phyloP scores from a whole-genome alignment of 2,888 invertebrate species.

The Colletes collaris region DNA sequence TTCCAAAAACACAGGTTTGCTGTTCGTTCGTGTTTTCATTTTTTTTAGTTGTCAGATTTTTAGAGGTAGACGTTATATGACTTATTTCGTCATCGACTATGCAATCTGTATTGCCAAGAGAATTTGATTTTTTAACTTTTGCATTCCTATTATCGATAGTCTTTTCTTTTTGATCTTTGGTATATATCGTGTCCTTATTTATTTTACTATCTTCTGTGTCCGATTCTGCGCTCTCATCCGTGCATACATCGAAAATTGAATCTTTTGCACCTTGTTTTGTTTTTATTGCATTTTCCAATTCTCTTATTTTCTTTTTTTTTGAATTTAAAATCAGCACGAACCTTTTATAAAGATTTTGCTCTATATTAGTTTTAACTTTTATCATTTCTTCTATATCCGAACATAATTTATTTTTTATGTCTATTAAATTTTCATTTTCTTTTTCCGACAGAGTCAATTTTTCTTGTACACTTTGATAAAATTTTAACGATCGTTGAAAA shows the following conservation, averaged over 20 bases:
- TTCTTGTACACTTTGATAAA: slow-evolving; percentile 46
- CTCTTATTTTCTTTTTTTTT: slow-evolving; percentile 72
- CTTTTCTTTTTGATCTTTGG: slow-evolving; percentile 13
- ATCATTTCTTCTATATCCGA: slow-evolving; percentile 58
- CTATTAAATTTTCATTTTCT: slow-evolving; percentile 56
- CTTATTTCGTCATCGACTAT: background rate
- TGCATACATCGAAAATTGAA: slow-evolving; percentile 25
- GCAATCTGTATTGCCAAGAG: background rate
- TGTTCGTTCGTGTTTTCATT: background rate
- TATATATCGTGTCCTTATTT: background rate
- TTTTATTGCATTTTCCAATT: slow-evolving; percentile 61
- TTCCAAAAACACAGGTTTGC: background rate
- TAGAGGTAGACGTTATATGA: slow-evolving; percentile 1
- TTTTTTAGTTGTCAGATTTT: background rate
- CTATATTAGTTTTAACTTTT: slow-evolving; percentile 66
- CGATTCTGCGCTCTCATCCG: slow-evolving; percentile 37
- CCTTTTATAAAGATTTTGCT: slow-evolving; percentile 67
- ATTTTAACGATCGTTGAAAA: slow-evolving; percentile 52
- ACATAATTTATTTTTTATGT: slow-evolving; percentile 45
- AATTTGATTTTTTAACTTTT: background rate
- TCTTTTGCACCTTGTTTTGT: background rate
- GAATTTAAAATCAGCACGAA: slow-evolving; percentile 71
- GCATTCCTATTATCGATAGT: background rate
- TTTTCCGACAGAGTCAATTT: slow-evolving; percentile 24
- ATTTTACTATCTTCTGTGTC: background rate